Percentiles rank a stretch among this genome's conserved stretches.
phyloP scores from a whole-genome alignment of 2,888 invertebrate species.

The Globia sparganii region DNA sequence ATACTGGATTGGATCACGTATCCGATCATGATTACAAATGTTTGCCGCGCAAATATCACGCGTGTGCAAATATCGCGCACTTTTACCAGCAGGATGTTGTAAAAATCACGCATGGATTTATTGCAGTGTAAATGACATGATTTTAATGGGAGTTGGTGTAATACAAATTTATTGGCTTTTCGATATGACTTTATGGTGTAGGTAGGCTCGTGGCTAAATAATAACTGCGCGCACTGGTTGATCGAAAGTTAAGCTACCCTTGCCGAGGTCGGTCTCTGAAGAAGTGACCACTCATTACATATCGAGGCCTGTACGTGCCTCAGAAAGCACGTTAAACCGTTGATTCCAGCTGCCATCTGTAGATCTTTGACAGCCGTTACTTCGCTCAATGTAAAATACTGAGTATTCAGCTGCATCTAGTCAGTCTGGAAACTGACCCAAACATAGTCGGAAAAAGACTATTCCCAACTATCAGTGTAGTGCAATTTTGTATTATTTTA shows the following conservation, averaged over 20 bases:
- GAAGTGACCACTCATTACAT: neutral
- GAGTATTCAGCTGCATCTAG: neutral
- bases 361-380: too few relatives aligned
- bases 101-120: neutral
- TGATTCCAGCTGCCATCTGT: neutral
- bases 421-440: too few relatives aligned
- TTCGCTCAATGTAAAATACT: too few relatives aligned
- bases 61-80: slow-evolving; percentile 16
- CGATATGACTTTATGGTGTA: neutral
- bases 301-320: neutral
- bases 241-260: neutral
- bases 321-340: neutral
- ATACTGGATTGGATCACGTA: slow-evolving; percentile 58
- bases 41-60: slow-evolving; percentile 49
- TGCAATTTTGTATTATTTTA: neutral
- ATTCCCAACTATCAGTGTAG: too few relatives aligned
- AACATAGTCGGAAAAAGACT: neutral
- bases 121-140: neutral
- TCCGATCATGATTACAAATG: slow-evolving; percentile 54
- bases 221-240: neutral
- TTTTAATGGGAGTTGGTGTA: neutral
- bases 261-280: neutral
- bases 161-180: neutral
- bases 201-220: neutral
- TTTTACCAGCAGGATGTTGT: neutral